Percentiles rank a stretch among this genome's conserved stretches.
Evolutionary conservation across 1,140 invertebrate species (phyloP).

Genomic region (Araneus ventricosus): DNA sequence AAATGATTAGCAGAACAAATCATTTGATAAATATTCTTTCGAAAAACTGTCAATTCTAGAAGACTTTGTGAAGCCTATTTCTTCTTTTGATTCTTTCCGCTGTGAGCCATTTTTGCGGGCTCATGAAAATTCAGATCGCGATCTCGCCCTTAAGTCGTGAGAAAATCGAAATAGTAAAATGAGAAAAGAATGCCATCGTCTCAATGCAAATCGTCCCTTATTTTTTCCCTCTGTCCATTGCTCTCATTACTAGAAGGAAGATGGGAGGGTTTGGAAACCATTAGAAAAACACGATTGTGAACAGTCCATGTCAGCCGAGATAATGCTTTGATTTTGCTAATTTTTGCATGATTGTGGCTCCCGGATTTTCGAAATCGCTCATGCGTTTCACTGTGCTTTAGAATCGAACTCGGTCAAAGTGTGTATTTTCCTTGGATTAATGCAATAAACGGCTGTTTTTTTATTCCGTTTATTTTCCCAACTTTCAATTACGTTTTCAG

Average conservation of each 20-base stretch:
- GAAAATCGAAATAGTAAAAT: conserved; percentile 72
- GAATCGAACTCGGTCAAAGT: conserved; percentile 9
- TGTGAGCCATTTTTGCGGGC: conserved; percentile 19
- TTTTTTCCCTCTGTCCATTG: conserved; percentile 51
- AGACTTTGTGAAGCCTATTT: background rate
- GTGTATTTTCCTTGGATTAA: conserved; percentile 14
- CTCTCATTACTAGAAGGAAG: conserved; percentile 50
- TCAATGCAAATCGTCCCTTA: conserved; percentile 51
- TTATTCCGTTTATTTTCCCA: background rate
- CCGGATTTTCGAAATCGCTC: conserved; percentile 62
- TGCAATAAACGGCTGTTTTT: background rate
- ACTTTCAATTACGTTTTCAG: background rate
- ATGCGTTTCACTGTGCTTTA: conserved; percentile 29
- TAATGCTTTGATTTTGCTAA: conserved; percentile 70
- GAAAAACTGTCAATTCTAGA: conserved; percentile 55
- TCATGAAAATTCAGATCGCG: conserved; percentile 75
- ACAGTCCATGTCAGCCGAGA: conserved; percentile 26
- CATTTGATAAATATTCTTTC: conserved; percentile 45
- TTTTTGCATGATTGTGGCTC: conserved; percentile 69
- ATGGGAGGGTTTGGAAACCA: conserved; percentile 48
- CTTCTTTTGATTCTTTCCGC: conserved; percentile 35
- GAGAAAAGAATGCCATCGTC: conserved; percentile 56
- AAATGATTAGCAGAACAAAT: conserved; percentile 59
- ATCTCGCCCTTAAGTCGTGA: conserved; percentile 63
- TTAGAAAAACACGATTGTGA: conserved; percentile 67